A percentile compares a stretch with the other conserved stretches of the same genome.
These are phyloP conservation scores for Elachura formosa DNA, from an alignment of 2,113 vertebrate species.

Conservation along the genomic window DNA sequence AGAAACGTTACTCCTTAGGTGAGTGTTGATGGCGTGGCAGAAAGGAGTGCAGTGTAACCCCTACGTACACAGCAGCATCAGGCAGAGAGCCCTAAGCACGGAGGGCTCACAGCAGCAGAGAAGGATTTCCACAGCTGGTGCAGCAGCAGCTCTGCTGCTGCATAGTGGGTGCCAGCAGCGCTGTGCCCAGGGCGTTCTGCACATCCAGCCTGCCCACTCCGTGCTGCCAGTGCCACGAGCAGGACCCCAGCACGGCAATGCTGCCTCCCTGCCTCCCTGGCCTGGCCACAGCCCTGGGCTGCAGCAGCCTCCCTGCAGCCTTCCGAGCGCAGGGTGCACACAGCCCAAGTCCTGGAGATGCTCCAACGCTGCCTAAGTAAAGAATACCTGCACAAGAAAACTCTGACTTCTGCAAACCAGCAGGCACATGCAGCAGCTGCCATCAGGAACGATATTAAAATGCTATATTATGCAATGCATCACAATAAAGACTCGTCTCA, in stretches of 20 bases:
- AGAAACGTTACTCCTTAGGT: background rate
- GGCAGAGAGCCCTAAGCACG: background rate
- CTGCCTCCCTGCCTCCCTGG: background rate
- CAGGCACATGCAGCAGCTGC: background rate
- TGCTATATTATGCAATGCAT: background rate
- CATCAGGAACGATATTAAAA: background rate
- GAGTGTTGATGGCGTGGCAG: background rate
- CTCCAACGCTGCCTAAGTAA: background rate
- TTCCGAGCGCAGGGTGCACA: fast-evolving
- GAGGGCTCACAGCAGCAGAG: background rate
- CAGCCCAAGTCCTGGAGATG: fast-evolving
- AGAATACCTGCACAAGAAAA: background rate
- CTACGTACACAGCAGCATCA: fast-evolving
- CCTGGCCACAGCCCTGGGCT: fast-evolving
- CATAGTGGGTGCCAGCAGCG: background rate
- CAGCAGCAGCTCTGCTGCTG: background rate
- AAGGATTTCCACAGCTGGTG: background rate
- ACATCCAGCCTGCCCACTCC: fast-evolving
- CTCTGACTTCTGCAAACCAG: background rate
- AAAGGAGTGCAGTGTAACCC: background rate
- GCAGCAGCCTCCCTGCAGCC: background rate
- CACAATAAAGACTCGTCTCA: background rate
- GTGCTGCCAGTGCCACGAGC: fast-evolving
- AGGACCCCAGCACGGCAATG: fast-evolving
- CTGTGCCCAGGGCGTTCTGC: fast-evolving